Evolutionary conservation across 2,797 vertebrate genomes (phyloP).

Genomic region (Stomatorhinus walkeri): DNA sequence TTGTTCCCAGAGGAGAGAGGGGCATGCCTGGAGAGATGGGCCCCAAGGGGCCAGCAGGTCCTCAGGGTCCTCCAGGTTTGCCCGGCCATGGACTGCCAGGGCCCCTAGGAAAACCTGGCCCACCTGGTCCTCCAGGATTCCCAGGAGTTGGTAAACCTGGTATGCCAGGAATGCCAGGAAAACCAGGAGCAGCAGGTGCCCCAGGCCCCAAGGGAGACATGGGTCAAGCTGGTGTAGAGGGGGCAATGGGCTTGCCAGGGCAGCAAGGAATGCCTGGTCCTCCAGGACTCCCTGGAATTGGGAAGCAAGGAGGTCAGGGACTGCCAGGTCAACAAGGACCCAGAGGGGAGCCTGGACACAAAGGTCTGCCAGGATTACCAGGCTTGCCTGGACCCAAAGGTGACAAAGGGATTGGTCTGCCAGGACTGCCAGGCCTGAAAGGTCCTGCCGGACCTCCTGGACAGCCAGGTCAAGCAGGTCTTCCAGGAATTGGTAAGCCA

Average conservation of each 20-base stretch:
- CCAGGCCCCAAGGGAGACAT: constrained; percentile 79
- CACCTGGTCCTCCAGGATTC: constrained; percentile 72
- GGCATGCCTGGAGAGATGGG: constrained; percentile 74
- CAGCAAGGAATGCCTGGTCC: constrained; percentile 82
- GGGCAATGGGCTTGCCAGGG: constrained; percentile 77
- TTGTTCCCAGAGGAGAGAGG: constrained; percentile 75
- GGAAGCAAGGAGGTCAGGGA: constrained; percentile 77
- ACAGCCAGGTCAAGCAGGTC: constrained; percentile 71
- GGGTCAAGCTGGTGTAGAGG: constrained; percentile 72
- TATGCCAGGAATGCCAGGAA: constrained; percentile 88
- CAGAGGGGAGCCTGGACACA: constrained; percentile 80
- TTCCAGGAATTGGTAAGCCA: constrained; percentile 77
- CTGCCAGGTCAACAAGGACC: constrained; percentile 75
- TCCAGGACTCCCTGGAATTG: constrained; percentile 78
- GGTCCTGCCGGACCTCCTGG: constrained; percentile 77
- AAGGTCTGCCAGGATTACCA: constrained; percentile 71
- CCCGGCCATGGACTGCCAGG: constrained; percentile 83
- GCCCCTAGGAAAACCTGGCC: constrained; percentile 81
- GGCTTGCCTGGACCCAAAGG: constrained; percentile 77
- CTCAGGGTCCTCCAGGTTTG: constrained; percentile 67
- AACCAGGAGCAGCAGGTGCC: constrained; percentile 79
- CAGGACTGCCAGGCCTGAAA: constrained; percentile 81
- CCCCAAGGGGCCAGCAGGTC: constrained; percentile 77
- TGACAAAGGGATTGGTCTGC: constrained; percentile 76
- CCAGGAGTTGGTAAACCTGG: constrained; percentile 89